Evolutionary conservation across 2,888 invertebrate species (phyloP), one percentile per base, ranked within the genome.

Genomic region (Eudasyphora cyanicolor): DNA sequence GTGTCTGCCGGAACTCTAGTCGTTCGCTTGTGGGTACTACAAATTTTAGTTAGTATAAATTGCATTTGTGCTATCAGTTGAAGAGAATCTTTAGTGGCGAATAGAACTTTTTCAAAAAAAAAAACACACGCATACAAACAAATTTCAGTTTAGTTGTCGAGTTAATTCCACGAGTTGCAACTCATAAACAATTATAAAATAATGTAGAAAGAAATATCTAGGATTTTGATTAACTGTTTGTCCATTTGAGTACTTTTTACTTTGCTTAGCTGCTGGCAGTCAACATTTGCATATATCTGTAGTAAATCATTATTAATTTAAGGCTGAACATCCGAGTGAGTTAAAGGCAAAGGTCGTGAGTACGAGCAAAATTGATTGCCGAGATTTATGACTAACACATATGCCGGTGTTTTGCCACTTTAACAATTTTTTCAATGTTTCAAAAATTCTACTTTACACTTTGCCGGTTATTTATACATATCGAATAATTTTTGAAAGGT

Each of bases 261-360:
- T n/a, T n/a, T n/a, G n/a, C n/a, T n/a, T n/a, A n/a, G n/a, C n/a
- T n/a, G 29, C 17, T 12, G 10, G 3, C n/a, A 17, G n/a, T 17
- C 4, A 29, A 62, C 57, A 80, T 83, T 83, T 80, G 70, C 83
- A 83, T 83, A 83, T 27, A 75, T 29, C 12, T 38, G 45, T 51
- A 75, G 45, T 83, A 83, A 83, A 83, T 83, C 83, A 83, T 70
- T 64, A 54, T 57, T 77, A 83, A 83, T 83, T 83, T 77, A 83
- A 77, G 69, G 45, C 42, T 19, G n/a, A 35, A 62, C 38, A 67
- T 8, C 35, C 8, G 29, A 17, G 8, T 32, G 24, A 38, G 54
- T 10, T 35, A 35, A 7, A 7, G 8, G 21, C n/a, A 49, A 49
- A 7, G 3, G 14, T 49, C n/a, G n/a, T 3, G 12, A 7, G 2